These are phyloP conservation scores for Liparis tanakae DNA, from an alignment of 2,797 vertebrate species.

Conservation along the genomic window DNA sequence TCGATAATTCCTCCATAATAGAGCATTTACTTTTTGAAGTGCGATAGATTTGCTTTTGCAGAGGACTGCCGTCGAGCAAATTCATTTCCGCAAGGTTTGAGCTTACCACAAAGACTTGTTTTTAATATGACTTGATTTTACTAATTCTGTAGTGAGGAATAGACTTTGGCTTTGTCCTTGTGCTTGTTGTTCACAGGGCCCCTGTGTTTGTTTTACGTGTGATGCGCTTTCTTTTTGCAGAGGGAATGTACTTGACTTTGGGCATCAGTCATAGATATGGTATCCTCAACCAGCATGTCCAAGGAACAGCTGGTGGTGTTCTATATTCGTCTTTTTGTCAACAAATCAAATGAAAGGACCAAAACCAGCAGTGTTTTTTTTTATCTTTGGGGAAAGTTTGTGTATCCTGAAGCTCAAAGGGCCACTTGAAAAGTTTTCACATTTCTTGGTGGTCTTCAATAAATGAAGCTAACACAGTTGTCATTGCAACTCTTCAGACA, in stretches of 20 bases:
- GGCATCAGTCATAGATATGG: constrained; percentile 39
- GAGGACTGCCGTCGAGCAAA: constrained; percentile 36
- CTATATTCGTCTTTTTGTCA: constrained; percentile 21
- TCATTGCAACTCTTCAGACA: not conserved
- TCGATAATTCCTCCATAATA: constrained; percentile 24
- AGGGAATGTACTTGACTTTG: constrained; percentile 59
- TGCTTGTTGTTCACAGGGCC: constrained; percentile 30
- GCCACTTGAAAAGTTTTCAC: not conserved
- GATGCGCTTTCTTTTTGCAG: constrained; percentile 56
- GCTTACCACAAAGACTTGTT: constrained; percentile 41
- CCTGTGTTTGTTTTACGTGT: constrained; percentile 41
- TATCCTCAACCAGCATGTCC: constrained; percentile 36
- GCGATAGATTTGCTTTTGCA: constrained; percentile 50
- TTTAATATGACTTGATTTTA: constrained; percentile 48
- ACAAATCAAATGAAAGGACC: constrained; percentile 19
- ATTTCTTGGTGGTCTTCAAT: not conserved
- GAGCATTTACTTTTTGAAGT: constrained; percentile 52
- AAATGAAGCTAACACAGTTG: not conserved
- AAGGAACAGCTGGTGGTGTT: constrained; percentile 8
- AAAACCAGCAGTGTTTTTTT: not conserved
- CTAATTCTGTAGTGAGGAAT: constrained; percentile 39
- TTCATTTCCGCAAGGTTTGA: constrained; percentile 36
- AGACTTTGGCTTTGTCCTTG: constrained; percentile 34
- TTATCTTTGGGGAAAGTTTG: not conserved
- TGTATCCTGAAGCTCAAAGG: not conserved